Evolutionary conservation across 2,888 invertebrate species (phyloP).

Genomic region (Epirrita christyi): DNA sequence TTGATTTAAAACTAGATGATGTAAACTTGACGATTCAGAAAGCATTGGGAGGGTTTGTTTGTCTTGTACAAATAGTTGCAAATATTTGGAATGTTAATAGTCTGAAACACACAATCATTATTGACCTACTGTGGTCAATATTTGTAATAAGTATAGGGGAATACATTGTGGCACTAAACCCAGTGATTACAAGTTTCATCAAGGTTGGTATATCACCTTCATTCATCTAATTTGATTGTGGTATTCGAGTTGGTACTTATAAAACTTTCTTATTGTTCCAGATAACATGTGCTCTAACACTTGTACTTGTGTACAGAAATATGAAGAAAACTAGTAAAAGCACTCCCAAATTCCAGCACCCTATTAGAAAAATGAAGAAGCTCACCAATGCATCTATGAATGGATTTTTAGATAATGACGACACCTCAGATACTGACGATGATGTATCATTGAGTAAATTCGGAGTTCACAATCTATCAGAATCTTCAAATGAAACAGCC

Average conservation of each 20-base stretch:
- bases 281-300: conserved; percentile 61
- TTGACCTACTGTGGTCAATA: conserved; percentile 72
- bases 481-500: conserved; percentile 68
- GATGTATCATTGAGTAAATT: conserved; percentile 78
- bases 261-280: conserved; percentile 51
- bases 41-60: conserved; percentile 66
- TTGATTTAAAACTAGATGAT: conserved; percentile 47
- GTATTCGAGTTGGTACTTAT: background rate
- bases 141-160: conserved; percentile 64
- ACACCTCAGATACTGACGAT: conserved; percentile 70
- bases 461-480: conserved; percentile 70
- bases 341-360: conserved; percentile 43
- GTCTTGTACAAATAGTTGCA: conserved; percentile 72
- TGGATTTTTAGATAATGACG: conserved; percentile 57
- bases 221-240: background rate
- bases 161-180: conserved; percentile 51
- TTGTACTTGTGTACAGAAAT: conserved; percentile 63
- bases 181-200: conserved; percentile 57
- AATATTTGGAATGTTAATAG: conserved; percentile 69
- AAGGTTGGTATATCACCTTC: conserved; percentile 60
- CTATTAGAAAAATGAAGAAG: conserved; percentile 64
- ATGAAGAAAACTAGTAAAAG: conserved; percentile 51
- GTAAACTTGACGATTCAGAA: conserved; percentile 64
- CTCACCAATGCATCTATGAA: conserved; percentile 52
- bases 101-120: conserved; percentile 62